These are phyloP conservation scores for Pagrus major DNA, from an alignment of 2,113 vertebrate genomes.

Conservation along the genomic window DNA sequence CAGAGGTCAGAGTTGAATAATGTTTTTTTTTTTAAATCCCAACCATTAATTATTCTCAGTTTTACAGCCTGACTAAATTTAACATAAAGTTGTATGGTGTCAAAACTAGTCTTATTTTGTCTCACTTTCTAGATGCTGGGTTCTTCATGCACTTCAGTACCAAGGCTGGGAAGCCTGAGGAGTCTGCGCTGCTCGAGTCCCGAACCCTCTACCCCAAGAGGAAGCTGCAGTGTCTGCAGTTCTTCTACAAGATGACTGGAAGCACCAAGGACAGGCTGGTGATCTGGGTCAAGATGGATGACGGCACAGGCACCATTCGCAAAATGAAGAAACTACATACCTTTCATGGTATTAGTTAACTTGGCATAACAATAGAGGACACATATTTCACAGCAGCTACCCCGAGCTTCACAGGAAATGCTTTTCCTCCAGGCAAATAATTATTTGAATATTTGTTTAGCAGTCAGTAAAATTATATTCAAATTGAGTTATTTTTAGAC, in stretches of 20 bases:
- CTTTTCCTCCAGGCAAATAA: conserved; percentile 19
- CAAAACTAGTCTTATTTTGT: not conserved
- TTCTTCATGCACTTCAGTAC: conserved; percentile 90
- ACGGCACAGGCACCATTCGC: conserved; percentile 86
- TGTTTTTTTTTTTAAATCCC: not conserved
- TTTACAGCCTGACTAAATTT: not conserved
- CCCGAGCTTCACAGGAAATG: not conserved
- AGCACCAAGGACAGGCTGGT: conserved; percentile 85
- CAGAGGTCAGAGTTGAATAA: conserved; percentile 82
- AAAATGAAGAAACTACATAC: conserved; percentile 87
- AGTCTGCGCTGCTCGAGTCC: conserved; percentile 90
- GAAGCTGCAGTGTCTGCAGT: conserved; percentile 91
- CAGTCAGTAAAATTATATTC: conserved; percentile 9
- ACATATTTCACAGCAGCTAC: not conserved
- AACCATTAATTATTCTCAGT: not conserved
- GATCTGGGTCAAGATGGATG: conserved; percentile 91
- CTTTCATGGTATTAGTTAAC: conserved; percentile 83
- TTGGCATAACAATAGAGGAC: not conserved
- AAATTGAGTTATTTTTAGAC: conserved; percentile 7
- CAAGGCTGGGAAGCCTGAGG: conserved; percentile 68
- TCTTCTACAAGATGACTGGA: conserved; percentile 93
- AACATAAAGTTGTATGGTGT: not conserved
- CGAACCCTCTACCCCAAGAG: conserved; percentile 91
- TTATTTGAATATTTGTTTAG: conserved; percentile 8
- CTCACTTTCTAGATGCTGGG: conserved; percentile 83